Conservation (phyloP, 2,797 vertebrate species). For the Spinibarbus caldwelli region DNA sequence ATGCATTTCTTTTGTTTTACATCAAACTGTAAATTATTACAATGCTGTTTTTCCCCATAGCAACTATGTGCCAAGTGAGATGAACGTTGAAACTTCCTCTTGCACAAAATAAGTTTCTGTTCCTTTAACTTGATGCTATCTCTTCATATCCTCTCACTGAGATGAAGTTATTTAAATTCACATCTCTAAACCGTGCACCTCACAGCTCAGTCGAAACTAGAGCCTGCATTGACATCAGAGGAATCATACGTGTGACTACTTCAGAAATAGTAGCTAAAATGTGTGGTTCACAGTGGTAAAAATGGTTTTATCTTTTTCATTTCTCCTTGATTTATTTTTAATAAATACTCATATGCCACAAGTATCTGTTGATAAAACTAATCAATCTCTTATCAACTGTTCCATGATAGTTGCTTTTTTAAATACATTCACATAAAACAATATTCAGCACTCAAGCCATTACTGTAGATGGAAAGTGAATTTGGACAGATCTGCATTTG, state of each 20-base stretch:
- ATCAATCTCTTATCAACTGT: constrained; percentile 67
- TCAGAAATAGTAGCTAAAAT: constrained; percentile 13
- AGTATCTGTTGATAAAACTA: constrained; percentile 11
- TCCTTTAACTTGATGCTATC: constrained; percentile 42
- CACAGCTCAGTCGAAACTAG: background rate
- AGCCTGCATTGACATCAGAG: background rate
- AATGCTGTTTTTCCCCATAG: constrained; percentile 66
- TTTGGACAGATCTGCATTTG: background rate
- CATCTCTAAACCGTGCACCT: background rate
- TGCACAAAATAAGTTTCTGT: constrained; percentile 57
- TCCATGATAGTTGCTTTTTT: constrained; percentile 45
- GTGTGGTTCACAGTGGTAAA: background rate
- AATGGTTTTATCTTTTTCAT: constrained; percentile 48
- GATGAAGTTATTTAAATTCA: constrained; percentile 51
- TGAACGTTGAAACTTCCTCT: constrained; percentile 56
- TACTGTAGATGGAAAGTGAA: constrained; percentile 6
- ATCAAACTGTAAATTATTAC: constrained; percentile 63
- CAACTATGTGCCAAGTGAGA: constrained; percentile 49
- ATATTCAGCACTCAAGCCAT: background rate
- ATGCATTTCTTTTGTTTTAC: constrained; percentile 48
- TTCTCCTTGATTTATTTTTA: background rate
- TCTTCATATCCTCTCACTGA: constrained; percentile 10
- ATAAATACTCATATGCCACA: background rate
- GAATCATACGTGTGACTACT: background rate
- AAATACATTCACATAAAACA: background rate